phyloP scores from a whole-genome alignment of 2,888 invertebrate genomes.

The Lithodes maja region DNA sequence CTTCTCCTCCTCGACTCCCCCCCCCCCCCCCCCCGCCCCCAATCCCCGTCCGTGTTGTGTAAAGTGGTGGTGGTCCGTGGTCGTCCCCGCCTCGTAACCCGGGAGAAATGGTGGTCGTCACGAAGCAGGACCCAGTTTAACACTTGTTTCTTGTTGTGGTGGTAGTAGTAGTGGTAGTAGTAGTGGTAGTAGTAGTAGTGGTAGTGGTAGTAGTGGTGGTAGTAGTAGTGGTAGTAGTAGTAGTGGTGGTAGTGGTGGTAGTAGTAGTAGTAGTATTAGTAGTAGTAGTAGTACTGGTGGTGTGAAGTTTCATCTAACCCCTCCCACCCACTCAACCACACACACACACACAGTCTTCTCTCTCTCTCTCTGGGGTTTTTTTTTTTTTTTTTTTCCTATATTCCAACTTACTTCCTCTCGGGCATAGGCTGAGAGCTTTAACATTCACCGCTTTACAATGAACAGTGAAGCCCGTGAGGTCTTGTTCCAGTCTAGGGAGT shows the following conservation, averaged over 20 bases:
- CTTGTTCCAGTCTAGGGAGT: too few species aligned
- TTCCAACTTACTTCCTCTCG: too few species aligned
- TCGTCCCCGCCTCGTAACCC: constrained; percentile 20
- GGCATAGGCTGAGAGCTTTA: too few species aligned
- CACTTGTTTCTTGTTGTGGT: not conserved
- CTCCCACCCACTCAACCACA: too few species aligned
- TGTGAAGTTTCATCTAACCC: not conserved
- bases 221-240: constrained; percentile 7
- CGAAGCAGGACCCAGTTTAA: not conserved
- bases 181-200: constrained; percentile 6
- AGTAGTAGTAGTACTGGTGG: not conserved
- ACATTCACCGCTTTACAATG: too few species aligned
- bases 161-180: not conserved
- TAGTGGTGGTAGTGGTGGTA: not conserved
- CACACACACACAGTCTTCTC: too few species aligned
- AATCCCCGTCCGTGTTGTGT: not conserved
- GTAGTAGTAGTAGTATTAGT: not conserved
- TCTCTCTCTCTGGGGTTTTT: too few species aligned
- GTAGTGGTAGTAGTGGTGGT: not conserved
- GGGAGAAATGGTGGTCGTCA: constrained; percentile 14
- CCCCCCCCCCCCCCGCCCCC: not conserved
- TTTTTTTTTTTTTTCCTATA: too few species aligned
- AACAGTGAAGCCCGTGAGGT: too few species aligned
- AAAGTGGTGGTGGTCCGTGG: constrained; percentile 3
- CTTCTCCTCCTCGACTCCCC: not conserved